Evolutionary conservation across 2,113 vertebrate species (phyloP), one percentile per base, ranked within the genome.

Genomic region (Odontophorus gujanensis): DNA sequence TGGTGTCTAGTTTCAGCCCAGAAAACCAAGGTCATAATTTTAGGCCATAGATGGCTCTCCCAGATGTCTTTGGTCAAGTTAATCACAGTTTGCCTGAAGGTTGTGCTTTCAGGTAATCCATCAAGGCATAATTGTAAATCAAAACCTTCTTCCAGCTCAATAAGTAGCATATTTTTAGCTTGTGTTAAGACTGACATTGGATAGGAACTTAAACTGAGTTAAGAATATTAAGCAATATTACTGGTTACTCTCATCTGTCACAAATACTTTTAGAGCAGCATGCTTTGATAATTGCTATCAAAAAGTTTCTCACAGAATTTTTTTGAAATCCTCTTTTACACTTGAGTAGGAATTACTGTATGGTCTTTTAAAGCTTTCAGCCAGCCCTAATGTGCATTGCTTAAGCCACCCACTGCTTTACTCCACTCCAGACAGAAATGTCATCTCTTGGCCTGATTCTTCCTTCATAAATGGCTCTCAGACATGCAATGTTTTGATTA

Each of bases 41-140:
- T 97, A 92, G 96, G 87, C 97, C 92, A 91, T 97, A 96, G 96
- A 98, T 97, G 96, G 96, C 98, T 98, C 98, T 98, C 96, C 98
- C 99, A 99, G 98, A 99, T 99, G 98, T 98, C 98, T 98, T 98
- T 98, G 98, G 98, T 98, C 98, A 98, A 98, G 98, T 98, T 99
- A 98, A 99, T 99, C 98, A 98, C 98, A 97, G 97, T 98, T 97
- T 97, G 98, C 97, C 97, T 97, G 97, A 96, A 98, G 98, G 98
- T 98, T 98, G 98, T 42, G 47, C 96, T 97, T 96, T 95, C 98
- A 98, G 98, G 98, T 99, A 98, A 99, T 99, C 98, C 98, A 98
- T 99, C 98, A 99, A 96, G 96, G 96, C 69, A 69, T 97, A 95
- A 97, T 97, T 98, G 97, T 98, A 98, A 98, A 98, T 98, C 97